A percentile compares a stretch with the other conserved stretches of the same genome.
These are phyloP conservation scores for Alaudala cheleensis DNA, from an alignment of 2,113 vertebrate species.

Conservation along the genomic window DNA sequence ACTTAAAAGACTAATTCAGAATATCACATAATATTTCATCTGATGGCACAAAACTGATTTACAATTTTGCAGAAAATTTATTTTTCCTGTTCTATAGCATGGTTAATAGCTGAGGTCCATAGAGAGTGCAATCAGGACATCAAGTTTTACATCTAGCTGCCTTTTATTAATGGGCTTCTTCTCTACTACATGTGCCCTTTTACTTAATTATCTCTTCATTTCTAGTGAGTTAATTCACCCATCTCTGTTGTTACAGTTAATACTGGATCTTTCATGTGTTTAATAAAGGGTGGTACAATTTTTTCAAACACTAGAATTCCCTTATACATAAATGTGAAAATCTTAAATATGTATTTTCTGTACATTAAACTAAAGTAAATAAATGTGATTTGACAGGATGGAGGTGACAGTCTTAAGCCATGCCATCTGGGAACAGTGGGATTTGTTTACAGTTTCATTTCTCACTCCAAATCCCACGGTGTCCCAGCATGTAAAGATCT, in stretches of 20 bases:
- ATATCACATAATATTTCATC: not conserved
- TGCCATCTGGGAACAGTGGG: slow-evolving; percentile 59
- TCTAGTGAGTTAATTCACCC: not conserved
- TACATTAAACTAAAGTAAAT: not conserved
- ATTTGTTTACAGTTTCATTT: slow-evolving; percentile 31
- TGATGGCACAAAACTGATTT: not conserved
- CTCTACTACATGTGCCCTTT: not conserved
- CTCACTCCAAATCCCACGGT: not conserved
- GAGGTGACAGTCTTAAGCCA: slow-evolving; percentile 13
- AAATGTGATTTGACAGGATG: slow-evolving; percentile 30
- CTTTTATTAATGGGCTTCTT: not conserved
- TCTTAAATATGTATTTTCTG: not conserved
- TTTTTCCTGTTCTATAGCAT: not conserved
- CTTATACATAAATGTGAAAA: not conserved
- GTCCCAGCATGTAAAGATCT: slow-evolving; percentile 4
- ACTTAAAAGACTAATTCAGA: slow-evolving; percentile 33
- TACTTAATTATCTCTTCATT: not conserved
- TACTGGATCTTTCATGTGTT: not conserved
- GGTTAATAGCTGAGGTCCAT: not conserved
- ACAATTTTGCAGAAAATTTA: not conserved
- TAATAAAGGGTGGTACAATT: not conserved
- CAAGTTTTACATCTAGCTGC: not conserved
- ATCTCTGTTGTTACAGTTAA: not conserved
- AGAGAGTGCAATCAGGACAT: not conserved
- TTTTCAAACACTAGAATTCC: not conserved